phyloP scores from a whole-genome alignment of 2,113 vertebrate species.

The Myanophis thanlyinensis region DNA sequence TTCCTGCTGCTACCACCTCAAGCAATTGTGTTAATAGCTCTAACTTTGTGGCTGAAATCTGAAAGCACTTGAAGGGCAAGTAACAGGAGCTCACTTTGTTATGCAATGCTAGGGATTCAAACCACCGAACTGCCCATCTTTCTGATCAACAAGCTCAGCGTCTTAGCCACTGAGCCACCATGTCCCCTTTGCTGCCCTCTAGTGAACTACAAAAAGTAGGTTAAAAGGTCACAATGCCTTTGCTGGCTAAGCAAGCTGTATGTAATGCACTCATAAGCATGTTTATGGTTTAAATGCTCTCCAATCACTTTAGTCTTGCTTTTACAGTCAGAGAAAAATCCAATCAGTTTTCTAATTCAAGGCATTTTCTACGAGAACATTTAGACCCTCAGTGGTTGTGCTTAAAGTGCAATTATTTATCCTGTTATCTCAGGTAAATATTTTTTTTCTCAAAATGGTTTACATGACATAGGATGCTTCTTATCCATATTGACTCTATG shows the following conservation, averaged over 20 bases:
- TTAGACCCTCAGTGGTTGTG: background rate
- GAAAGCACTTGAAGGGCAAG: background rate
- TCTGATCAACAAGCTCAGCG: too few relatives aligned
- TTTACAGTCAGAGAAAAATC: slow-evolving; percentile 21
- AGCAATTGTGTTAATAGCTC: background rate
- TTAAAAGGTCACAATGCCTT: background rate
- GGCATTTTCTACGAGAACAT: background rate
- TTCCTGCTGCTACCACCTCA: background rate
- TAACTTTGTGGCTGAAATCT: background rate
- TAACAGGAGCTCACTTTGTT: too few relatives aligned
- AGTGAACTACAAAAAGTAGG: background rate
- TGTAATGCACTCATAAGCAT: background rate
- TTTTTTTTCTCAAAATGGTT: background rate
- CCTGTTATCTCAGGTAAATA: background rate
- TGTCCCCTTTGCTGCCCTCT: slow-evolving; percentile 14
- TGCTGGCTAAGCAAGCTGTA: background rate
- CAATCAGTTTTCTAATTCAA: background rate
- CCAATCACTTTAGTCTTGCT: background rate
- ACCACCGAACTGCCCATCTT: too few relatives aligned
- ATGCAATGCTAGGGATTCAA: too few relatives aligned
- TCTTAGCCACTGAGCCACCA: too few relatives aligned
- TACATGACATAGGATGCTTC: background rate
- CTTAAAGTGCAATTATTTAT: background rate
- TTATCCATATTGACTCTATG: background rate
- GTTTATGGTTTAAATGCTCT: background rate